Base-by-base conservation (phyloP, 2,797 vertebrate genomes). In the Oreochromis grahami region DNA sequence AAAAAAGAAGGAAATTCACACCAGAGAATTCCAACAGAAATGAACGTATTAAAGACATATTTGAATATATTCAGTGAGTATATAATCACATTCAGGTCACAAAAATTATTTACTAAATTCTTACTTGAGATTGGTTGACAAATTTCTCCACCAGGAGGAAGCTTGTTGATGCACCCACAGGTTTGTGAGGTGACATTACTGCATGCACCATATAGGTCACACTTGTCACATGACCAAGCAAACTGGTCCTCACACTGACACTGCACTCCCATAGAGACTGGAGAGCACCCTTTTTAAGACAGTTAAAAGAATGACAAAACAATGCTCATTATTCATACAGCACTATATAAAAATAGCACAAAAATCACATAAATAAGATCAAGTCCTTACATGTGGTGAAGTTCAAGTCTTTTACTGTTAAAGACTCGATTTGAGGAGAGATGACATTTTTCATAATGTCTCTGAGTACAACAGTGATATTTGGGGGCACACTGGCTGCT, bases 381-480 rank as follows among this genome's bases (percentile, higher is more conserved):
- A 21, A 8, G n/a, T 65, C 19, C 36, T 65, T 14, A 65, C 60
- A 65, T 65, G 60, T 65, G 60, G 60, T 65, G 60, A 65, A 65
- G 36, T 65, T 65, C 11, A 65, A 8, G 11, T 9, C n/a, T 65
- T 24, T 24, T 24, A 65, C 2, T 65, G 12, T 65, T 41, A 65
- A 41, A 41, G 7, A 65, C n/a, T 14, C 60, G n/a, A 3, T 65
- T 14, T 21, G 60, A 38, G 89, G 90, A 2, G 84, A 19, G 1
- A 0, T 0, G 2, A 77, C 1, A 14, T 1, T 1, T 5, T 1
- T 7, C 52, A 92, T 2, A 5, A 0, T 0, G 1, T 5, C 0
- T 52, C 89, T 85, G 11, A 90, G 8, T 3, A 2, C 0, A 7
- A 41, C 2, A 13, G 41, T 15, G 6, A 56, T 48, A 38, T 41